phyloP scores from a whole-genome alignment of 2,797 vertebrate species.

The Helostoma temminkii region DNA sequence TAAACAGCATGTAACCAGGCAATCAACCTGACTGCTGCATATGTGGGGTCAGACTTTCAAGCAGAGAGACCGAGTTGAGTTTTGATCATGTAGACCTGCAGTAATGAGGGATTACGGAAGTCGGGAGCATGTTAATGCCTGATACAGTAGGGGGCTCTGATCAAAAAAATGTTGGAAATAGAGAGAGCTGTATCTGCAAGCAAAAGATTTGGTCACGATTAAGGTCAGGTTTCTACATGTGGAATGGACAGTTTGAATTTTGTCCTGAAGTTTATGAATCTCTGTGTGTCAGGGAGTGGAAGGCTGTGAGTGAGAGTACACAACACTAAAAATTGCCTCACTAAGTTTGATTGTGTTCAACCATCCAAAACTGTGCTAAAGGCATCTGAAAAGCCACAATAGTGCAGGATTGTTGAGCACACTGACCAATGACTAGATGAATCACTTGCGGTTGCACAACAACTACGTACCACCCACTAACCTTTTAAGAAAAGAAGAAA shows the following conservation, averaged over 20 bases:
- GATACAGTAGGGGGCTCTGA: constrained; percentile 8
- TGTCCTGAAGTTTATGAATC: constrained; percentile 2
- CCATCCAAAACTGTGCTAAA: constrained; percentile 41
- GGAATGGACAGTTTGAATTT: neutral
- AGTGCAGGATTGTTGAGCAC: constrained; percentile 29
- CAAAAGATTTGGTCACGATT: constrained; percentile 2
- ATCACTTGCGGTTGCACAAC: constrained; percentile 55
- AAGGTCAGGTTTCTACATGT: constrained; percentile 28
- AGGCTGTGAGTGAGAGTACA: constrained; percentile 46
- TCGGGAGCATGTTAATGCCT: constrained; percentile 41
- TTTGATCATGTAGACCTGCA: constrained; percentile 35
- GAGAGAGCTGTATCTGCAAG: neutral
- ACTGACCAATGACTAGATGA: constrained; percentile 52
- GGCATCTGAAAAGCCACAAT: constrained; percentile 48
- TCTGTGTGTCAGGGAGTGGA: constrained; percentile 6
- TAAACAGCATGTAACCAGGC: constrained; percentile 63
- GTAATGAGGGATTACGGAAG: constrained; percentile 60
- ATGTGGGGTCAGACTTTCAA: constrained; percentile 42
- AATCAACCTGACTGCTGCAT: constrained; percentile 59
- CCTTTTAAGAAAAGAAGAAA: constrained; percentile 45
- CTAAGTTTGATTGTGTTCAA: constrained; percentile 48
- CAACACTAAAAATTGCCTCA: constrained; percentile 54
- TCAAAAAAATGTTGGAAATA: constrained; percentile 13
- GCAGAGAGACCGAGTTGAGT: constrained; percentile 40
- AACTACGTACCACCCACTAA: constrained; percentile 45